Evolutionary conservation across 1,140 invertebrate species (phyloP).

Genomic region (Argopecten irradians): DNA sequence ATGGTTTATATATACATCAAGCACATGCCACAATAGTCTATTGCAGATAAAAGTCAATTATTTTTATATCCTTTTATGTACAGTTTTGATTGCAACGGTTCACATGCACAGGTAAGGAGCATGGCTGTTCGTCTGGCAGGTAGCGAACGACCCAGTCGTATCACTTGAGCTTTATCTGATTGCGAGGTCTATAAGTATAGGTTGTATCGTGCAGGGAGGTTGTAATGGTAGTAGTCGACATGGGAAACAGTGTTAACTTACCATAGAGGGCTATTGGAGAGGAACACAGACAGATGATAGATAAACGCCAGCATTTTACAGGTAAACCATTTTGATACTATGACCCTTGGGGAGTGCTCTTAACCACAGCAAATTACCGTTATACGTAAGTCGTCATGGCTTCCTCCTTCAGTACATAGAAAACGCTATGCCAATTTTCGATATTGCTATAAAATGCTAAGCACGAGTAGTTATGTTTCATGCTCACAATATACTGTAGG

Average conservation of each 20-base stretch:
- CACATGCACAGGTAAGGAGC: neutral
- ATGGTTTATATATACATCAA: neutral
- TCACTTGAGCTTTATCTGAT: neutral
- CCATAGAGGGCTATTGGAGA: neutral
- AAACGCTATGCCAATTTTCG: too few relatives aligned
- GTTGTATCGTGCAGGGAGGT: neutral
- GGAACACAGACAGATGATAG: neutral
- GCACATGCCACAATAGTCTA: neutral
- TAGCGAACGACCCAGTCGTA: neutral
- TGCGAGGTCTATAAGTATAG: neutral
- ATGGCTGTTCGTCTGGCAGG: neutral
- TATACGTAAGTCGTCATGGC: neutral
- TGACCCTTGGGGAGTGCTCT: neutral
- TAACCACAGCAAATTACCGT: neutral
- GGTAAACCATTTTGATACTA: neutral
- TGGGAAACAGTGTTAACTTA: neutral
- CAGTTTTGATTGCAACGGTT: neutral
- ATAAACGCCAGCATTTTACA: neutral
- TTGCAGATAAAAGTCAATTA: neutral
- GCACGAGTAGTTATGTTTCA: too few relatives aligned
- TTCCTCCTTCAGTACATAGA: neutral
- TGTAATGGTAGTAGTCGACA: neutral
- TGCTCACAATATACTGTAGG: too few relatives aligned
- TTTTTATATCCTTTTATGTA: slow-evolving; percentile 14
- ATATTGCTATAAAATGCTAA: too few relatives aligned